Conservation (phyloP, 1,140 invertebrate species). For the Atta cephalotes region DNA sequence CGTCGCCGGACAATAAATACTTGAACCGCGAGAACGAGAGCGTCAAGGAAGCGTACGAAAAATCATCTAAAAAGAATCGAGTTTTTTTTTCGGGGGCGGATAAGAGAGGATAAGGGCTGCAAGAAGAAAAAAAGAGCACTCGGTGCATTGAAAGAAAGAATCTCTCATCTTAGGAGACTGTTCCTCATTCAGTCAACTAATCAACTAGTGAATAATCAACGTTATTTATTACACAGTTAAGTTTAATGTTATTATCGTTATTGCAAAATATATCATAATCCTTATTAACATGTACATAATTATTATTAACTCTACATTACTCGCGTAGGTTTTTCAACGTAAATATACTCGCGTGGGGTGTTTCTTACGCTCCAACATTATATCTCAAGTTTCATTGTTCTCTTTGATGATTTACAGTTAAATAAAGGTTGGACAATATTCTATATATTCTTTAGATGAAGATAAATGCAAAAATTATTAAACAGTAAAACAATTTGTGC, state of each 20-base stretch:
- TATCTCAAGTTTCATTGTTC: no score
- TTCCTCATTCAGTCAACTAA: no score
- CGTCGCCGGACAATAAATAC: conserved; percentile 65
- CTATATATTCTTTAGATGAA: no score
- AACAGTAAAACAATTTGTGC: no score
- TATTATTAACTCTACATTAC: background rate
- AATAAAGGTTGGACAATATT: no score
- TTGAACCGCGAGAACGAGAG: conserved; percentile 44
- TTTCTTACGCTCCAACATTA: no score
- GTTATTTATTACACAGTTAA: background rate
- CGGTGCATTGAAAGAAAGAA: background rate
- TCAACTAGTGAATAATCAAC: no score
- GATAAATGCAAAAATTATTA: no score
- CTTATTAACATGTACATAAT: background rate
- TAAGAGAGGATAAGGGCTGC: background rate
- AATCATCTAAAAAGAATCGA: conserved; percentile 43
- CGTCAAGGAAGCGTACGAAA: conserved; percentile 32
- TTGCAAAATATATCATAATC: background rate
- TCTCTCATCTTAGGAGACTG: background rate
- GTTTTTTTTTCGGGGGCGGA: background rate
- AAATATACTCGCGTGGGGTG: no score
- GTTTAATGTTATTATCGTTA: background rate
- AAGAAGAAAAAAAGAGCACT: background rate
- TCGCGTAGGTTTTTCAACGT: no score
- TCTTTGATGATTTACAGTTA: no score